Evolutionary conservation across 2,113 vertebrate species (phyloP), one percentile per base, ranked within the genome.

Genomic region (Tylochromis polylepis): DNA sequence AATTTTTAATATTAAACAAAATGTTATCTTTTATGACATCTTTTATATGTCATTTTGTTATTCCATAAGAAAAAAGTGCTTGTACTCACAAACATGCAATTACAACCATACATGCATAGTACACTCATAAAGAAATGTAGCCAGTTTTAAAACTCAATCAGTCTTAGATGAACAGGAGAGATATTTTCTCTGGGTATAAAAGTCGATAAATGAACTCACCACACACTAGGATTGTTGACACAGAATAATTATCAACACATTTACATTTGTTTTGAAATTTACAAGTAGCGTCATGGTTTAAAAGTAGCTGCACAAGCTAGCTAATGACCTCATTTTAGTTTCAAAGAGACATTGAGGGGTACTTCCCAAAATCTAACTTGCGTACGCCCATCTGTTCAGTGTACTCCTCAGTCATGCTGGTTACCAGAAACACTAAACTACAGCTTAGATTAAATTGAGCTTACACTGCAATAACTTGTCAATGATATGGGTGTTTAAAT

Each of bases 231-330:
- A 62, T 34, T 59, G 57, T 8, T 29, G 58, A 60, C 27, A 18
- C 58, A 31, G 58, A 60, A 31, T 60, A 1, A 1, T 20, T 65
- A 65, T 62, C 18, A 2, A 65, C 60, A 36, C 18, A 12, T 65
- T 65, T 65, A n/a, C 31, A 65, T 65, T 65, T 65, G 10, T 65
- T 65, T 65, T n/a, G 5, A 36, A 65, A 65, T 65, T 65, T 11
- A 65, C 60, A 62, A n/a, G 59, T 0, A 36, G 31, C 31, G 18
- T 62, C 18, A 7, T 62, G 59, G 20, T n/a, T 62, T 62, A 36
- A 36, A 62, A 36, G 5, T 0, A 62, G 10, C 59, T 62, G 10
- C 31, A 36, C 59, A 65, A 38, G 31, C 60, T 65, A 31, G 60
- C n/a, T 6, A 36, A 12, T 3, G 6, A 65, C 31, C 18, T 65